Evolutionary conservation across 1,140 invertebrate genomes (phyloP), one percentile per base, ranked within the genome.

Genomic region (Panagrolaimus sp.): DNA sequence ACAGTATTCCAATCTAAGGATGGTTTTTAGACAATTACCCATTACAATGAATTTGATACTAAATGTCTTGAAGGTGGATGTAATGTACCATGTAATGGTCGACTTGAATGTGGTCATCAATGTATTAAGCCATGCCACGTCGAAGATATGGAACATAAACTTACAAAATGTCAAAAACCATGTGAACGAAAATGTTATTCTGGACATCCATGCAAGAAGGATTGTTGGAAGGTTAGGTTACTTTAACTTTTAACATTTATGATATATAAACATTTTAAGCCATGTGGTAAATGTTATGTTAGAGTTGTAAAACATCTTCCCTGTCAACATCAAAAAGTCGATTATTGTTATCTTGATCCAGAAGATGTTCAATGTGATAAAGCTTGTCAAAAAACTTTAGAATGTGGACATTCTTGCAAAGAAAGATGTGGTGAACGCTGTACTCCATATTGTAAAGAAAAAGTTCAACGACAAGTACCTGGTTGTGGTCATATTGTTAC

Each of bases 201-300:
- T n/a, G n/a, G n/a, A 25, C 72, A 74, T 73, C 72, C 72, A 45
- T 73, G 72, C 25, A 27, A 73, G n/a, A 73, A 74, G 53, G 9
- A 25, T 13, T 72, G 71, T 38, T 25, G 25, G 45, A 63, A 74
- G 44, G 62, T 72, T 25, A 42, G 44, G 47, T 42, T 66, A 14
- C 11, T 4, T 2, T 61, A 23, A 14, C 5, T 66, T 20, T 3
- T 14, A 16, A 14, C 16, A 5, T 4, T 2, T 25, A 5, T 65
- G 65, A 5, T 3, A 63, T 44, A 4, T 2, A 13, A 5, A 23
- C 61, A 5, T 42, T 69, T 70, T 64, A 7, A 69, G 68, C n/a
- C 16, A 38, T 72, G 71, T 62, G 71, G 71, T 1, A 46, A 67
- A 16, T 72, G 71, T 43, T 23, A 14, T 16, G 48, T 68, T 9